phyloP scores from a whole-genome alignment of 2,797 vertebrate genomes.

The Acrossocheilus wenchowensis region DNA sequence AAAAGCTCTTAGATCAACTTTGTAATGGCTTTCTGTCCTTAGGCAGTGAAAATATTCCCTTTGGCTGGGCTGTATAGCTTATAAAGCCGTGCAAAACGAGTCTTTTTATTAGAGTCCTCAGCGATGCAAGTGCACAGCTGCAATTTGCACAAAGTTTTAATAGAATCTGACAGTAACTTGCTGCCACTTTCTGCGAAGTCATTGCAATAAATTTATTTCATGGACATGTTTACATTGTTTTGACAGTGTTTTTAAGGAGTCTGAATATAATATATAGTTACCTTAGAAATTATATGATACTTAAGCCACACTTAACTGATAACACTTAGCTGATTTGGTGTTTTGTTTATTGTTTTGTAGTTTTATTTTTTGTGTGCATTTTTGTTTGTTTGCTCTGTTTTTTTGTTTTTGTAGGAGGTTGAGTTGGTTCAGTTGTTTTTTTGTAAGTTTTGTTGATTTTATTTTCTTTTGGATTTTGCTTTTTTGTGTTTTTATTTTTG shows the following conservation, averaged over 20 bases:
- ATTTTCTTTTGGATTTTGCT: background rate
- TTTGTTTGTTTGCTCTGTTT: background rate
- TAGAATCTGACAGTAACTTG: background rate
- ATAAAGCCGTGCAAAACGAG: constrained; percentile 27
- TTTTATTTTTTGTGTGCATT: no score
- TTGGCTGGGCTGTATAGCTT: constrained; percentile 41
- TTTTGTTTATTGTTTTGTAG: background rate
- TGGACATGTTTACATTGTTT: background rate
- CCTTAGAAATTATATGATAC: background rate
- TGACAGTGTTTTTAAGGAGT: background rate
- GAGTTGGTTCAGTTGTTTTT: background rate
- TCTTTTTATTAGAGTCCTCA: background rate
- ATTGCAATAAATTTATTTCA: background rate
- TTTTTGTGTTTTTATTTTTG: background rate
- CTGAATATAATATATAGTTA: background rate
- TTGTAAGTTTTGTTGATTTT: background rate
- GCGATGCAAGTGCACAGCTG: background rate
- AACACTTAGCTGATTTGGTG: background rate
- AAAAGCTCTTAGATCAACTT: constrained; percentile 40
- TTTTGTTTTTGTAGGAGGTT: background rate
- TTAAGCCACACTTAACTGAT: background rate
- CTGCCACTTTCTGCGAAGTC: background rate
- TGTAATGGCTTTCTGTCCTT: constrained; percentile 41
- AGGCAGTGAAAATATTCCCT: constrained; percentile 43
- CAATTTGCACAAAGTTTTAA: background rate